Evolutionary conservation across 2,888 invertebrate species (phyloP).

Genomic region (Mesorhabditis sp.): DNA sequence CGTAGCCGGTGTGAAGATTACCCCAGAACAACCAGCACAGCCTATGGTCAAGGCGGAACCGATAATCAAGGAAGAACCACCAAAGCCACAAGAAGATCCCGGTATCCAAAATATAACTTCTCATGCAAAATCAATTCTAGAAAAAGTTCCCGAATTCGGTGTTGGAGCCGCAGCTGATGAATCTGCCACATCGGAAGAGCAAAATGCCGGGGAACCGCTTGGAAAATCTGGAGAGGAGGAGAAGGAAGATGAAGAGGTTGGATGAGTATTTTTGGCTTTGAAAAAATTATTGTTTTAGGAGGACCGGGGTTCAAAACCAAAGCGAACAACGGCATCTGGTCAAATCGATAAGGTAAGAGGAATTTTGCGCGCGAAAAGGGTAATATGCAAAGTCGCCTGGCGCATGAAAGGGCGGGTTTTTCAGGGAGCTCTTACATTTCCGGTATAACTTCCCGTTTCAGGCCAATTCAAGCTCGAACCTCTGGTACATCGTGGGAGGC

Average conservation of each 20-base stretch:
- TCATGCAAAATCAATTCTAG: not conserved
- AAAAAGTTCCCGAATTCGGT: not conserved
- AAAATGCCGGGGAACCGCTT: not conserved
- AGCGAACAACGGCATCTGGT: not conserved
- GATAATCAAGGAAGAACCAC: too few species aligned
- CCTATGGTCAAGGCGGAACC: too few species aligned
- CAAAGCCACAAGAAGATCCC: too few species aligned
- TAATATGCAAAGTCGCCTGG: too few species aligned
- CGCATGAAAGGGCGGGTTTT: too few species aligned
- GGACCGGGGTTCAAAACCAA: not conserved
- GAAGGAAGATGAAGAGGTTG: not conserved
- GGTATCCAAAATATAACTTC: too few species aligned
- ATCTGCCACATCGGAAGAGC: not conserved
- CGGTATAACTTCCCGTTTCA: too few species aligned
- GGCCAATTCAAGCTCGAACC: too few species aligned
- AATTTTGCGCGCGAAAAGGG: too few species aligned
- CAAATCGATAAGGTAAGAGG: not conserved
- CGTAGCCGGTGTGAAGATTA: slow-evolving; percentile 4
- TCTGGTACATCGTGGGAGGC: too few species aligned
- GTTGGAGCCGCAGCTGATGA: not conserved
- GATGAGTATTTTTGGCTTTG: too few species aligned
- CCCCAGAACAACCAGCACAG: not conserved
- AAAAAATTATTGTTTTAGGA: not conserved
- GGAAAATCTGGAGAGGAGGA: not conserved
- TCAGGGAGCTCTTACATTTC: too few species aligned